These are phyloP conservation scores for Platygyra sinensis DNA, from an alignment of 64 coral and sea anemone genomes.

Conservation along the genomic window DNA sequence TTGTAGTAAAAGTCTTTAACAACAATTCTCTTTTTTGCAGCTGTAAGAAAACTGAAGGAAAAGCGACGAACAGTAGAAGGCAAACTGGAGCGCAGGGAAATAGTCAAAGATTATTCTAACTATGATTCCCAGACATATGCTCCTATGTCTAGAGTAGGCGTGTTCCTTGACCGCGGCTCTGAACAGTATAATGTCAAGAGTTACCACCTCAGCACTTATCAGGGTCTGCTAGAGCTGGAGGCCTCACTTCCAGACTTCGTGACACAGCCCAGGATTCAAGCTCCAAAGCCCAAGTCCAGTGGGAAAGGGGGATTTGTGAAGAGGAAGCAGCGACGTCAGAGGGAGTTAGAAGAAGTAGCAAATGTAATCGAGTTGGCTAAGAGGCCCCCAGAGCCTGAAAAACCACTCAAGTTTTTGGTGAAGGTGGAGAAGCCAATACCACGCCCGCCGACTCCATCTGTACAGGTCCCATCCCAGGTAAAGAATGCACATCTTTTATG, in stretches of 20 bases:
- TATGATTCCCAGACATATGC: slow-evolving; percentile 89
- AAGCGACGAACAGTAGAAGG: slow-evolving; percentile 93
- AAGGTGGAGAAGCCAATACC: slow-evolving; percentile 98
- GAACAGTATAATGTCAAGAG: slow-evolving; percentile 93
- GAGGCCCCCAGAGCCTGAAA: slow-evolving; percentile 58
- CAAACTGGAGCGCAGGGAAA: slow-evolving; percentile 90
- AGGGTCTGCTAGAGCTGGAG: slow-evolving; percentile 90
- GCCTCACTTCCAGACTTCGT: slow-evolving; percentile 96
- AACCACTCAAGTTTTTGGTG: slow-evolving; percentile 87
- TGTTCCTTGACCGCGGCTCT: slow-evolving; percentile 97
- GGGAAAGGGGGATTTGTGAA: slow-evolving; percentile 89
- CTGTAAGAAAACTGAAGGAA: slow-evolving; percentile 92
- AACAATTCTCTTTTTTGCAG: slow-evolving; percentile 15
- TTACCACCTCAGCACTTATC: slow-evolving; percentile 86
- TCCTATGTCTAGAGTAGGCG: slow-evolving; percentile 92
- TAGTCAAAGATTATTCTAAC: slow-evolving; percentile 87
- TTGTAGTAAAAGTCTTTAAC: neutral
- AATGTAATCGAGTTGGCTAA: slow-evolving; percentile 83
- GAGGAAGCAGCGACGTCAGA: slow-evolving; percentile 83
- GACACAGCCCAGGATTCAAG: slow-evolving; percentile 91
- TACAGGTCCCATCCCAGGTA: slow-evolving; percentile 94
- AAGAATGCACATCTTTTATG: neutral
- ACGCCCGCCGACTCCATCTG: slow-evolving; percentile 94
- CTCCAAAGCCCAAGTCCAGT: slow-evolving; percentile 91
- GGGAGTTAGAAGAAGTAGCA: slow-evolving; percentile 92